phyloP scores from a whole-genome alignment of 2,888 invertebrate genomes.

The Tinea semifulvella region DNA sequence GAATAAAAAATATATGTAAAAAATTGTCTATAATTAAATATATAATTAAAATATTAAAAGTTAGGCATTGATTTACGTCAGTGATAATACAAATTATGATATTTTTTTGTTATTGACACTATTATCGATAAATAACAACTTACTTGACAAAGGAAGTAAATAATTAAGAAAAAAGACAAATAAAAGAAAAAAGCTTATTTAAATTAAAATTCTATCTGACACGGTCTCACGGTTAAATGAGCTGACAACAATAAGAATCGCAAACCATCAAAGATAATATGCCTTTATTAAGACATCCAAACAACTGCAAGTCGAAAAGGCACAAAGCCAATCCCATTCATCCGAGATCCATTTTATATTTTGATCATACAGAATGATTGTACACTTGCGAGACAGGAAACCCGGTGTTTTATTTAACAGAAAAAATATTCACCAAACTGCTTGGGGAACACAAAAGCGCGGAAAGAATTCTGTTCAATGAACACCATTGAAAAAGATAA shows the following conservation, averaged over 20 bases:
- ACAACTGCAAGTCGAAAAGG: slow-evolving; percentile 55
- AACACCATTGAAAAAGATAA: slow-evolving; percentile 28
- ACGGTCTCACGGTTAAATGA: slow-evolving; percentile 38
- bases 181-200: background rate
- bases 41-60: too few species aligned
- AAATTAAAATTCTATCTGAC: slow-evolving; percentile 17
- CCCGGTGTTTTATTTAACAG: slow-evolving; percentile 56
- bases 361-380: slow-evolving; percentile 32
- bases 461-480: slow-evolving; percentile 30
- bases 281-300: slow-evolving; percentile 46
- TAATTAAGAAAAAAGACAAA: slow-evolving; percentile 2
- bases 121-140: too few species aligned
- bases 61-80: too few species aligned
- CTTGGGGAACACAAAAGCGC: slow-evolving; percentile 25
- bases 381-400: slow-evolving; percentile 60
- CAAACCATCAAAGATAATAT: slow-evolving; percentile 36
- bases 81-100: too few species aligned
- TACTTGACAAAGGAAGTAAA: too few species aligned
- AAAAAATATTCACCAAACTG: slow-evolving; percentile 12
- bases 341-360: slow-evolving; percentile 36
- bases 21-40: too few species aligned
- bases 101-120: too few species aligned
- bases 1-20: too few species aligned
- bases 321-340: slow-evolving; percentile 54
- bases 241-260: slow-evolving; percentile 5